Evolutionary conservation across 2,888 invertebrate genomes (phyloP), one percentile per base, ranked within the genome.

Genomic region (Athalia rosae): DNA sequence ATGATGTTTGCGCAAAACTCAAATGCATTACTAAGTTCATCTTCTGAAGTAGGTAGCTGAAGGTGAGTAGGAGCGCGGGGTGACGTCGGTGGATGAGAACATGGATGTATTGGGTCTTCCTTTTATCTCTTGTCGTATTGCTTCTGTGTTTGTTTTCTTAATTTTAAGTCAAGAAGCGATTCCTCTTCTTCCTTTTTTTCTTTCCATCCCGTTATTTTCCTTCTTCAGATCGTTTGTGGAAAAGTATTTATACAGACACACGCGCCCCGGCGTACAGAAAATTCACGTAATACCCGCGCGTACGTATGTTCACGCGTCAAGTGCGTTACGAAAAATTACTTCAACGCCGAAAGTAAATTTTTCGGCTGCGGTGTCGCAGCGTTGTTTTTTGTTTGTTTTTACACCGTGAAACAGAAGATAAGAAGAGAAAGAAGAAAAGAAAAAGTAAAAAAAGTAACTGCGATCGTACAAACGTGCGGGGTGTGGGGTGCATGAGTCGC

Each of bases 1-100:
- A 88, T 87, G 88, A 89, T 89, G 89, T 89, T 89, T 89, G 89
- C 88, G 87, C 84, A 88, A 87, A 89, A 89, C 88, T 89, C 89
- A 88, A 89, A 89, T 87, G 89, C 89, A 89, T 89, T 87, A 87
- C 88, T 85, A 87, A 89, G 87, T 88, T 89, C 89, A 89, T 89
- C 89, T 87, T 87, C 86, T 86, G 83, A 87, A 88, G 86, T 85
- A 84, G 84, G 84, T 81, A 11, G n/a, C 7, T 41, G 58, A 13
- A n/a, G n/a, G 45, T 4, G 6, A 53, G 28, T 41, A 43, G 69
- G 43, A 8, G 28, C 28, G 28, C 28, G 28, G 28, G 28, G 28
- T 2, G 28, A 56, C 11, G 69, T 28, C 3, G 56, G 43, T 45
- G 28, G 43, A 9, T 13, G 45, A 41, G 58, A 4, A 71, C 58